phyloP scores from a whole-genome alignment of 2,888 invertebrate genomes.

The Morpho helenor region DNA sequence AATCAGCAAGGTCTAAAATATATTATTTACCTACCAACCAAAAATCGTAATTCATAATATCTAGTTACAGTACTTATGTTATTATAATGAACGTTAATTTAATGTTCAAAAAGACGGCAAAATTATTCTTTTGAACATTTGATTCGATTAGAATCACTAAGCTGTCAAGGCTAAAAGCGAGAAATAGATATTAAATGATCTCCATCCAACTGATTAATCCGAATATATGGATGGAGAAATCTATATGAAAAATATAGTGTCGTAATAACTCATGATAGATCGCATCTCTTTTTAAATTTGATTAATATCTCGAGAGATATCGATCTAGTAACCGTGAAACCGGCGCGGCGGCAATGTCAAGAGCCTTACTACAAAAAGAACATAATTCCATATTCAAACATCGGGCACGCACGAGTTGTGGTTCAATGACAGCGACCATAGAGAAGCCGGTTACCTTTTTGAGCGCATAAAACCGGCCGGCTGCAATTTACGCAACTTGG shows the following conservation, averaged over 20 bases:
- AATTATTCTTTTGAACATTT: neutral
- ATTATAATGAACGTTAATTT: too few species aligned
- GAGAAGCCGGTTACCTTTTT: slow-evolving; percentile 66
- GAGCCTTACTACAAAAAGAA: slow-evolving; percentile 61
- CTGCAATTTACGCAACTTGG: slow-evolving; percentile 63
- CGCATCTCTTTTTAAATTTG: slow-evolving; percentile 39
- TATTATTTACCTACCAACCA: too few species aligned
- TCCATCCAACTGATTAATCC: slow-evolving; percentile 40
- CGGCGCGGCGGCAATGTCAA: slow-evolving; percentile 66
- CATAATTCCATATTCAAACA: slow-evolving; percentile 63
- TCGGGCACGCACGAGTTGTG: slow-evolving; percentile 44
- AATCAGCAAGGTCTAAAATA: too few species aligned
- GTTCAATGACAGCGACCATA: slow-evolving; percentile 68
- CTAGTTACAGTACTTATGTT: too few species aligned
- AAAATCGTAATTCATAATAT: too few species aligned
- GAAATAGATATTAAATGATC: slow-evolving; percentile 32
- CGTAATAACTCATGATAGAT: slow-evolving; percentile 34
- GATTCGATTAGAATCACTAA: slow-evolving; percentile 19
- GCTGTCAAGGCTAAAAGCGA: slow-evolving; percentile 32
- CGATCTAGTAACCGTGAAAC: slow-evolving; percentile 46
- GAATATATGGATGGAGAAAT: slow-evolving; percentile 37
- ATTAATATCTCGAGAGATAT: slow-evolving; percentile 38
- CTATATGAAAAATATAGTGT: slow-evolving; percentile 25
- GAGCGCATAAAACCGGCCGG: slow-evolving; percentile 52
- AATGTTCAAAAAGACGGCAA: too few species aligned